A percentile compares a stretch with the other conserved stretches of the same genome.
Evolutionary conservation across 2,797 vertebrate genomes (phyloP).

Genomic region (Aselliscus stoliczkanus): DNA sequence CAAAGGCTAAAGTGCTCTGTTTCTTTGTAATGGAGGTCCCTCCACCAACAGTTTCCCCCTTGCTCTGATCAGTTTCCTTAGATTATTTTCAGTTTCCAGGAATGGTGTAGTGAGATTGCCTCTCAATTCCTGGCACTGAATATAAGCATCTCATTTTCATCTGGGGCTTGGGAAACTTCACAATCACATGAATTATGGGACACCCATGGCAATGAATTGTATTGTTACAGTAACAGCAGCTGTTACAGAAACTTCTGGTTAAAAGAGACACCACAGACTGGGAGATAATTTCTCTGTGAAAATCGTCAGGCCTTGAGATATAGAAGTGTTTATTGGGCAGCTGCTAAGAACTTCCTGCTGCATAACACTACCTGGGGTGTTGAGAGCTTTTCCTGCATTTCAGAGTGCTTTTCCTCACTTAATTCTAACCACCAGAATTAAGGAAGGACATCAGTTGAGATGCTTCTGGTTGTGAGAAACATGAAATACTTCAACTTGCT

Average conservation of each 20-base stretch:
- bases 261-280: not conserved
- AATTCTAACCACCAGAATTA: not conserved
- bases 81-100: not conserved
- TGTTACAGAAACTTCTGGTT: not conserved
- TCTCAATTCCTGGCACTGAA: not conserved
- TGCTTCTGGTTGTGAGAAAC: not conserved
- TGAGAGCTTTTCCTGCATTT: not conserved
- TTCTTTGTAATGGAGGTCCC: not conserved
- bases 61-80: not conserved
- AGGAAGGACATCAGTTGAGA: not conserved
- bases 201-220: not conserved
- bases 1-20: not conserved
- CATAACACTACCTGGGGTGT: not conserved
- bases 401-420: not conserved
- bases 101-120: not conserved
- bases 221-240: not conserved
- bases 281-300: constrained; percentile 1
- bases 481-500: not conserved
- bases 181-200: not conserved
- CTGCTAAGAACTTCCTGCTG: not conserved
- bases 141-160: not conserved
- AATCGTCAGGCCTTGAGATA: not conserved
- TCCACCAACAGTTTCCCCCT: not conserved
- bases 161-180: not conserved
- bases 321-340: not conserved